Evolutionary conservation across 1,140 invertebrate species (phyloP).

Genomic region (Leptoteleia sp.): DNA sequence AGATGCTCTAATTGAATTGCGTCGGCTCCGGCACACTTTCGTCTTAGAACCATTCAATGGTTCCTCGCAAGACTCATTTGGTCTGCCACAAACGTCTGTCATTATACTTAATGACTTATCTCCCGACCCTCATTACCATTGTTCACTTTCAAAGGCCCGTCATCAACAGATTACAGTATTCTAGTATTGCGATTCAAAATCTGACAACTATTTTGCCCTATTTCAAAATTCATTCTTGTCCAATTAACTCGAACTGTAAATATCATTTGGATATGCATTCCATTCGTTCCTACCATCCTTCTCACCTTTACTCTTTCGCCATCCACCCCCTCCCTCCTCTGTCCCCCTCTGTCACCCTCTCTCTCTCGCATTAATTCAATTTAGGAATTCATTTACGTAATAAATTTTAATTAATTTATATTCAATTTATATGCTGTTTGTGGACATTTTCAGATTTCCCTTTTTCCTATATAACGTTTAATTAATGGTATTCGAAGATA

Average conservation of each 20-base stretch:
- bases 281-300: not conserved
- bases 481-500: slow-evolving; percentile 22
- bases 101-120: slow-evolving; percentile 46
- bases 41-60: slow-evolving; percentile 42
- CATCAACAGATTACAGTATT: slow-evolving; percentile 1
- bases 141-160: slow-evolving; percentile 8
- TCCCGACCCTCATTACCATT: slow-evolving; percentile 15
- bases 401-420: slow-evolving; percentile 33
- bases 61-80: slow-evolving; percentile 39
- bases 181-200: slow-evolving; percentile 1
- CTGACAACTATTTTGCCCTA: not conserved
- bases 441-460: slow-evolving; percentile 4
- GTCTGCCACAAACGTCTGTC: slow-evolving; percentile 32
- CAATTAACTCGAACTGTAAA: not conserved
- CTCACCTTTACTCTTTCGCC: too few relatives aligned
- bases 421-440: slow-evolving; percentile 11
- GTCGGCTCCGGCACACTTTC: slow-evolving; percentile 28
- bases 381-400: slow-evolving; percentile 6
- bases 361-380: too few relatives aligned
- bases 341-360: too few relatives aligned
- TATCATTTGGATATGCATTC: not conserved
- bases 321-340: too few relatives aligned
- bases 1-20: slow-evolving; percentile 54
- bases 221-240: not conserved
- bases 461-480: slow-evolving; percentile 19